phyloP scores from a whole-genome alignment of 2,888 invertebrate species.

The Drosophila vallismaia region DNA sequence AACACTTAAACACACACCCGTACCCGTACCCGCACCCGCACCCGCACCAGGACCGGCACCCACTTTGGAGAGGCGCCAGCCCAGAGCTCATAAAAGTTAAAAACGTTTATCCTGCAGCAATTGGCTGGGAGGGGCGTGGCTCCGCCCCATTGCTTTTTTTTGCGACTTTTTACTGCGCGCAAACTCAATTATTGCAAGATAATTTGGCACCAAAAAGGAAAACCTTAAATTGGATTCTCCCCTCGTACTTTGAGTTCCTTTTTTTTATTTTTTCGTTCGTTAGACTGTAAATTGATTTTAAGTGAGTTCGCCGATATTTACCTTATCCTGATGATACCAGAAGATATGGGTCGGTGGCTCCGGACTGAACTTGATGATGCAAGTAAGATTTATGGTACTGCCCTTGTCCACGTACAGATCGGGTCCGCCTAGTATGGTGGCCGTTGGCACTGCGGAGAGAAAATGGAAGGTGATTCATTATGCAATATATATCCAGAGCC shows the following conservation, averaged over 20 bases:
- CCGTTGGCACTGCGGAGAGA: slow-evolving; percentile 88
- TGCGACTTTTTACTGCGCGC: slow-evolving; percentile 45
- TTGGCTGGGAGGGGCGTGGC: slow-evolving; percentile 49
- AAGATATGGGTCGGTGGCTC: slow-evolving; percentile 96
- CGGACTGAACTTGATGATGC: slow-evolving; percentile 91
- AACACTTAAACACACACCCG: slow-evolving; percentile 12
- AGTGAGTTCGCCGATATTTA: slow-evolving; percentile 85
- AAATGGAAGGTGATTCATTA: slow-evolving; percentile 21
- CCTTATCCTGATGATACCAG: slow-evolving; percentile 97
- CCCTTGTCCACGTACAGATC: slow-evolving; percentile 92
- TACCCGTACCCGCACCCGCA: background rate
- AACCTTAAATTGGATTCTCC: slow-evolving; percentile 48
- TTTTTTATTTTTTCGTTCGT: slow-evolving; percentile 13
- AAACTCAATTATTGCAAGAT: slow-evolving; percentile 75
- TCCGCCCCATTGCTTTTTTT: slow-evolving; percentile 2
- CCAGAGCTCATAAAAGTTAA: slow-evolving; percentile 68
- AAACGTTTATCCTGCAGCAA: slow-evolving; percentile 74
- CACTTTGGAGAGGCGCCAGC: slow-evolving; percentile 33
- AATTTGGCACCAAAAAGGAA: slow-evolving; percentile 61
- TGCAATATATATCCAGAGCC: slow-evolving; percentile 8
- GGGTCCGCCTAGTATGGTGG: slow-evolving; percentile 91
- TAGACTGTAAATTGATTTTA: slow-evolving; percentile 54
- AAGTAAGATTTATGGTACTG: slow-evolving; percentile 93
- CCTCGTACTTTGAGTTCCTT: slow-evolving; percentile 3
- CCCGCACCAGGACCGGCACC: background rate